Percentiles rank a stretch among this genome's conserved stretches.
Evolutionary conservation across 2,888 invertebrate genomes (phyloP).

Genomic region (Anoncus sp.): DNA sequence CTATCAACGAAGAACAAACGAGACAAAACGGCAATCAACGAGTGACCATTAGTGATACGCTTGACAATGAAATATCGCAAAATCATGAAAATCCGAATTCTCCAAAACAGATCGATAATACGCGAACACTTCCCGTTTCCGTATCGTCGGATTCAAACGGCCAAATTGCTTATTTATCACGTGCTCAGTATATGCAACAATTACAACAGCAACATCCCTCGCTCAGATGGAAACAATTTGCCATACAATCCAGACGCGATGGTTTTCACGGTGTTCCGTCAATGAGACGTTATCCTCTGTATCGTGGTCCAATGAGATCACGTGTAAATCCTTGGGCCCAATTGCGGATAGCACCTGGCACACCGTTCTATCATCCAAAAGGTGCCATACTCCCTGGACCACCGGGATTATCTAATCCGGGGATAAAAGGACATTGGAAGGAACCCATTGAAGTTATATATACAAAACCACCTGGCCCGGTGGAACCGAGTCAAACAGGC

Average conservation of each 20-base stretch:
- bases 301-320: constrained; percentile 40
- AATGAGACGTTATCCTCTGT: constrained; percentile 39
- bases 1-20: neutral
- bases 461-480: constrained; percentile 71
- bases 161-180: constrained; percentile 9
- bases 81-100: constrained; percentile 5
- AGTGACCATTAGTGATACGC: neutral
- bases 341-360: constrained; percentile 67
- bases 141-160: neutral
- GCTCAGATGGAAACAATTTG: constrained; percentile 41
- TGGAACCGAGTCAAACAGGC: constrained; percentile 59
- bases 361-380: constrained; percentile 63
- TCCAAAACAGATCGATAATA: neutral
- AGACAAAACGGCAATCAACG: neutral
- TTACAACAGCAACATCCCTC: constrained; percentile 7
- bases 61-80: constrained; percentile 6
- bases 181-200: neutral
- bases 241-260: constrained; percentile 49
- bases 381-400: constrained; percentile 60
- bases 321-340: constrained; percentile 63
- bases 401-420: constrained; percentile 8
- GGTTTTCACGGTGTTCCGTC: constrained; percentile 12
- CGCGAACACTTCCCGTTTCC: neutral
- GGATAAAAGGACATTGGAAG: constrained; percentile 41
- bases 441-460: constrained; percentile 76